Base-by-base conservation (phyloP, 2,797 vertebrate genomes). In the Xiphorhynchus erythropygius region DNA sequence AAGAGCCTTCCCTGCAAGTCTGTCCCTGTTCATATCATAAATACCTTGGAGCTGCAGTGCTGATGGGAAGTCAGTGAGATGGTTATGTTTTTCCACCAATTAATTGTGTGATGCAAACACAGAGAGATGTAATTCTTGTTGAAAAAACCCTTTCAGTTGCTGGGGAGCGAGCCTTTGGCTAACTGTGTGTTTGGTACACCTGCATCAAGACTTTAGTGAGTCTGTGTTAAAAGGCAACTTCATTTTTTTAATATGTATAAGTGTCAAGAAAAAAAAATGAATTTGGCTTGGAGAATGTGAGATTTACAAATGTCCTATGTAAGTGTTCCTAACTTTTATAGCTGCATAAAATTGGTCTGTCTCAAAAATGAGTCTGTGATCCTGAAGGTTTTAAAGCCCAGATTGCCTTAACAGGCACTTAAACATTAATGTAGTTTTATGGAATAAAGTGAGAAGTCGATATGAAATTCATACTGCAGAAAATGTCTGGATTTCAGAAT, bases 341-440 rank as follows among this genome's bases (percentile, higher is more conserved):
- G 10, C 57, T 69, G 39, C 10, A 4, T 65, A 59, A 65, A 84
- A 86, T 67, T 42, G 37, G 11, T 84, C n/a, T 63, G 41, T 37
- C 76, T 86, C 0, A 0, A 74, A 80, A 89, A 63, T 16, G 42
- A 91, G 35, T 46, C 60, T 78, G 47, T 24, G 67, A 68, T 73
- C 70, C 68, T 81, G 37, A 68, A 23, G 70, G 59, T 86, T 81
- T 92, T 62, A 84, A 76, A 82, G 46, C 44, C 56, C 23, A 22
- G 27, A 50, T 89, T 96, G 81, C 80, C 83, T 68, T 89, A 89
- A 35, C 49, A 84, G 83, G 18, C 85, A 82, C 59, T 86, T 84
- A 84, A 92, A 84, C 13, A 63, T 65, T 90, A 80, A 81, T 87
- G 23, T 1, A 30, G 49, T 49, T 94, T 93, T 90, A 69, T 70